phyloP scores from a whole-genome alignment of 2,113 vertebrate genomes.

The Taxidea taxus region DNA sequence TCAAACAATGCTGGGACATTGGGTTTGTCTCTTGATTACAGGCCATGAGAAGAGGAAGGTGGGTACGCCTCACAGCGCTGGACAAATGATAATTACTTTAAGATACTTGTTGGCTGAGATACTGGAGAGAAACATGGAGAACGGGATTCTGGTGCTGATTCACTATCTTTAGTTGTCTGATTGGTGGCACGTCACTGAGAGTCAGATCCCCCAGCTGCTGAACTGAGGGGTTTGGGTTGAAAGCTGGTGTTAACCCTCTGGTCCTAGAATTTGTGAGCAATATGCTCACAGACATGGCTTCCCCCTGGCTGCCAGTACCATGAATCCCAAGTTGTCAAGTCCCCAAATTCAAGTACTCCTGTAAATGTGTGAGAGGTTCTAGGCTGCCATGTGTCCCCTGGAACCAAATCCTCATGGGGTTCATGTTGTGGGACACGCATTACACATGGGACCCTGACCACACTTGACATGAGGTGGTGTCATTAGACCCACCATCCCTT shows the following conservation, averaged over 20 bases:
- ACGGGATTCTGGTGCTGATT: not conserved
- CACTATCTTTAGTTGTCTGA: not conserved
- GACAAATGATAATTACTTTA: not conserved
- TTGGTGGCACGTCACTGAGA: not conserved
- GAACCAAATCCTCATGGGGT: not conserved
- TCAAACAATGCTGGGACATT: too few relatives aligned
- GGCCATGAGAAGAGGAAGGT: not conserved
- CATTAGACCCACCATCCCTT: not conserved
- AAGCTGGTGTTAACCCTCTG: not conserved
- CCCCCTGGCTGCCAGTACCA: not conserved
- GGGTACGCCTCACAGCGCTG: not conserved
- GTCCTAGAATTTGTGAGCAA: not conserved
- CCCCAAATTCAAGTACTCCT: not conserved
- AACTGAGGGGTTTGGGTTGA: not conserved
- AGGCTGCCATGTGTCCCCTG: not conserved
- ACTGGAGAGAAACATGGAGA: not conserved
- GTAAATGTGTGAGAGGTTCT: not conserved
- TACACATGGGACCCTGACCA: accelerated
- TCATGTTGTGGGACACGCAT: accelerated
- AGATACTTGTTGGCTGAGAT: not conserved
- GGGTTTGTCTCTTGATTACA: not conserved
- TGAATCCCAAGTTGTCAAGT: not conserved
- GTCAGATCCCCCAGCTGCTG: not conserved
- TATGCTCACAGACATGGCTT: not conserved
- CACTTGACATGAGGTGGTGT: accelerated